Conservation (phyloP, 2,797 vertebrate genomes). For the Halcyon chelicuti region DNA sequence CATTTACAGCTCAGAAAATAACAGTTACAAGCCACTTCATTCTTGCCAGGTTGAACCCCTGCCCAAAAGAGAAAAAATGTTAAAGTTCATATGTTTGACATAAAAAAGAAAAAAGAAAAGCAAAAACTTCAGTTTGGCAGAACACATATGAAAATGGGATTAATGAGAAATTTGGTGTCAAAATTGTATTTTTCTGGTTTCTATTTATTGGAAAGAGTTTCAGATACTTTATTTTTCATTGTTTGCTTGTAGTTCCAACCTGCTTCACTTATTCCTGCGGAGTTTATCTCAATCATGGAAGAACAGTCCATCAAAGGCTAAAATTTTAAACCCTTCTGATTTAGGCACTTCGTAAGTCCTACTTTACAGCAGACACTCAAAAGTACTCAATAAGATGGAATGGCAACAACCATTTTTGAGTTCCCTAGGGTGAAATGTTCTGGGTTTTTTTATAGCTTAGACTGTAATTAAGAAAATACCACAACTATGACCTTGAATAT, state of each 20-base stretch:
- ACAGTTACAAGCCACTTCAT: background rate
- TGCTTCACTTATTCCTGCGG: background rate
- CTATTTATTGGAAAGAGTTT: slow-evolving; percentile 1
- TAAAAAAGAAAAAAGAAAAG: background rate
- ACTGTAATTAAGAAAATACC: slow-evolving; percentile 64
- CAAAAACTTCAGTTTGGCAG: background rate
- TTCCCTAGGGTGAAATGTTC: slow-evolving; percentile 40
- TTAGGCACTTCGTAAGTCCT: background rate
- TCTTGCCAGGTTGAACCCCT: slow-evolving; percentile 1
- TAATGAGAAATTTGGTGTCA: background rate
- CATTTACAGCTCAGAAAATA: background rate
- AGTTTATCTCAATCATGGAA: slow-evolving; percentile 8
- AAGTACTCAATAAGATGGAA: slow-evolving; percentile 1
- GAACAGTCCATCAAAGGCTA: background rate
- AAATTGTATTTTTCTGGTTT: background rate
- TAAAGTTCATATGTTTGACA: background rate
- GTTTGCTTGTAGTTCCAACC: background rate
- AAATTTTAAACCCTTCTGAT: slow-evolving; percentile 25
- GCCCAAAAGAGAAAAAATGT: background rate
- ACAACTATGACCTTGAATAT: slow-evolving; percentile 49
- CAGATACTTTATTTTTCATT: background rate
- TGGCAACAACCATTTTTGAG: background rate
- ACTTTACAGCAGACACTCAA: background rate
- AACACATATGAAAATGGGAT: background rate
- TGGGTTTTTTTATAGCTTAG: slow-evolving; percentile 27